Evolutionary conservation across 2,113 vertebrate species (phyloP).

Genomic region (Puma concolor): DNA sequence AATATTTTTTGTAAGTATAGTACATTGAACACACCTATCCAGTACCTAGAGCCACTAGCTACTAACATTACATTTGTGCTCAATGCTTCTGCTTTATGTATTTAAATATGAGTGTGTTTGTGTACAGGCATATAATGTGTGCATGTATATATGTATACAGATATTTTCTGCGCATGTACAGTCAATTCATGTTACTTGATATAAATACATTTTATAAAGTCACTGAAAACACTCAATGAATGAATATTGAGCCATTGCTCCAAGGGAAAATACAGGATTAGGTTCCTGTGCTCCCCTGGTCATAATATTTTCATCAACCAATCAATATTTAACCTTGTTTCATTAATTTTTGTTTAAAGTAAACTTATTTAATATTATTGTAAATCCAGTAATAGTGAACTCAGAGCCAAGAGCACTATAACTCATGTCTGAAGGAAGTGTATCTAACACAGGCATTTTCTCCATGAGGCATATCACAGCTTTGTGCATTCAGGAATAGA

Average conservation of each 20-base stretch:
- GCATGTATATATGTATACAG: too few species aligned
- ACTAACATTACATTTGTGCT: neutral
- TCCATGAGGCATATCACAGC: neutral
- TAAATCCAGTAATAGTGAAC: neutral
- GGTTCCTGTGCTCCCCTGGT: neutral
- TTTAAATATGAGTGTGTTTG: neutral
- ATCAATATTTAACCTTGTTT: neutral
- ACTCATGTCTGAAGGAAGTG: neutral
- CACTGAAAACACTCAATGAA: neutral
- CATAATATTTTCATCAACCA: neutral
- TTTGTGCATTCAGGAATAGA: neutral
- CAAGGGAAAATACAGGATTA: neutral
- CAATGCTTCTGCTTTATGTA: neutral
- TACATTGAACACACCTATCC: neutral
- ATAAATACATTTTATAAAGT: neutral
- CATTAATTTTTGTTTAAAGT: neutral
- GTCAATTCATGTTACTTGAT: neutral
- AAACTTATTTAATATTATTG: neutral
- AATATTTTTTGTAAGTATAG: neutral
- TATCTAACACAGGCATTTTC: neutral
- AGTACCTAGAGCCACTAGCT: too few species aligned
- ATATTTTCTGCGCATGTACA: neutral
- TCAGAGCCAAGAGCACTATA: neutral
- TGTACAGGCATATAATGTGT: neutral
- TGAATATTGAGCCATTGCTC: neutral